phyloP scores from a whole-genome alignment of 2,113 vertebrate species.

The Myotis davidii region DNA sequence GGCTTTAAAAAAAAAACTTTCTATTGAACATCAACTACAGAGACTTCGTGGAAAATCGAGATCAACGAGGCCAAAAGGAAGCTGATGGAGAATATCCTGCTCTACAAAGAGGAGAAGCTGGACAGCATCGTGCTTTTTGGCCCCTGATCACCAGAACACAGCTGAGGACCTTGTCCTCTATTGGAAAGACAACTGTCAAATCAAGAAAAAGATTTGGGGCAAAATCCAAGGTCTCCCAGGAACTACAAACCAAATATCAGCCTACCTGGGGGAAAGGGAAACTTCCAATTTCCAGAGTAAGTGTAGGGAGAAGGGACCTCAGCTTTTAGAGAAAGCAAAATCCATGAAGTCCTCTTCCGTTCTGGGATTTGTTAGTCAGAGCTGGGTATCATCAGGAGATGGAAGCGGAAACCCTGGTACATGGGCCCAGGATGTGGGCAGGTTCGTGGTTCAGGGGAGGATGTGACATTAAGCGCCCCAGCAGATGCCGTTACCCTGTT shows the following conservation, averaged over 20 bases:
- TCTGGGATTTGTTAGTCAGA: slow-evolving; percentile 3
- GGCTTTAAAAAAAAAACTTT: background rate
- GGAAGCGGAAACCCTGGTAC: background rate
- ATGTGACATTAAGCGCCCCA: background rate
- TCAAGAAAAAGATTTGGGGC: background rate
- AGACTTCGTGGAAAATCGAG: slow-evolving; percentile 84
- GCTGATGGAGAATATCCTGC: slow-evolving; percentile 86
- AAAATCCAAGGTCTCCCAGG: background rate
- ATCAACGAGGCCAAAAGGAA: slow-evolving; percentile 88
- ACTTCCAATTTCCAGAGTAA: slow-evolving; percentile 12
- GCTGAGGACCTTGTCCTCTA: background rate
- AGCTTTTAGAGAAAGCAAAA: background rate
- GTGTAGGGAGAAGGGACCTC: background rate
- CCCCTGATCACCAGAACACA: slow-evolving; percentile 66
- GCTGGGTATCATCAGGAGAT: background rate
- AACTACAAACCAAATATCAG: slow-evolving; percentile 4
- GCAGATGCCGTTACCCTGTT: background rate
- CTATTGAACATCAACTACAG: slow-evolving; percentile 74
- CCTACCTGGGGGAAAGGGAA: slow-evolving; percentile 17
- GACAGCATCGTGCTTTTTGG: slow-evolving; percentile 87
- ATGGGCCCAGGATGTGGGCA: background rate
- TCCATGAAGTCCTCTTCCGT: slow-evolving; percentile 24
- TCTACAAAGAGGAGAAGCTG: slow-evolving; percentile 87
- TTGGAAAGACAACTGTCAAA: background rate
- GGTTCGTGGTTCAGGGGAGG: background rate